Conservation (phyloP, 1,140 invertebrate genomes). For the Caenorhabditis briggsae region DNA sequence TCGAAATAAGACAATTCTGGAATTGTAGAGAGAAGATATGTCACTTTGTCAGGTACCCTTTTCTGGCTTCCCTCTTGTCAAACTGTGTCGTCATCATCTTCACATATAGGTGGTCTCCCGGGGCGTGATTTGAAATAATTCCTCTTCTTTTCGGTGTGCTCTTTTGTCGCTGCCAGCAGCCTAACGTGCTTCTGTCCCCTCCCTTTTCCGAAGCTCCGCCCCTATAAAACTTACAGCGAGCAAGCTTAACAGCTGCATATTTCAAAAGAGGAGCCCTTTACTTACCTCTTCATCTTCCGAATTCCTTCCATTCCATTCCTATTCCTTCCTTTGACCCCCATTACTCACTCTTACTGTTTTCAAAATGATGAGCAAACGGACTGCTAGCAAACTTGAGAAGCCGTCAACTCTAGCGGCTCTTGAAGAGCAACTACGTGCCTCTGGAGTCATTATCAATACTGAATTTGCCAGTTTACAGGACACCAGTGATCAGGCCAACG, state of each 20-base stretch:
- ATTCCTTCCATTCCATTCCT: background rate
- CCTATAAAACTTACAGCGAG: background rate
- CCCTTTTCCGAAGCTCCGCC: background rate
- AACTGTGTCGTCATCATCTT: constrained; percentile 7
- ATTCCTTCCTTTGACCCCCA: background rate
- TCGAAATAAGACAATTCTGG: too few relatives aligned
- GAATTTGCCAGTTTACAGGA: constrained; percentile 42
- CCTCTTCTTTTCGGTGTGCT: constrained; percentile 7
- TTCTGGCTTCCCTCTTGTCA: constrained; percentile 35
- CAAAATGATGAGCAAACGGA: constrained; percentile 46
- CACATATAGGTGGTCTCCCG: constrained; percentile 25
- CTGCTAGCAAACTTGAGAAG: constrained; percentile 41
- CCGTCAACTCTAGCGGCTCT: background rate
- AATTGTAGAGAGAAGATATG: background rate
- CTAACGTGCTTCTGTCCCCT: background rate
- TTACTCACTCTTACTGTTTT: background rate
- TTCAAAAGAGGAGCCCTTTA: constrained; percentile 8
- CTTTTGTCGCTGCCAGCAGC: constrained; percentile 18
- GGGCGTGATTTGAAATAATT: constrained; percentile 45
- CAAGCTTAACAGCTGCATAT: constrained; percentile 14
- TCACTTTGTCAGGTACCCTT: constrained; percentile 3
- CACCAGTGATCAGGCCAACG: constrained; percentile 12
- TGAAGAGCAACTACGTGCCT: background rate
- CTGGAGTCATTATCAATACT: constrained; percentile 18
- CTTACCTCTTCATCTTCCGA: background rate